phyloP scores from a whole-genome alignment of 2,113 vertebrate species.

The Cyanoliseus patagonus region DNA sequence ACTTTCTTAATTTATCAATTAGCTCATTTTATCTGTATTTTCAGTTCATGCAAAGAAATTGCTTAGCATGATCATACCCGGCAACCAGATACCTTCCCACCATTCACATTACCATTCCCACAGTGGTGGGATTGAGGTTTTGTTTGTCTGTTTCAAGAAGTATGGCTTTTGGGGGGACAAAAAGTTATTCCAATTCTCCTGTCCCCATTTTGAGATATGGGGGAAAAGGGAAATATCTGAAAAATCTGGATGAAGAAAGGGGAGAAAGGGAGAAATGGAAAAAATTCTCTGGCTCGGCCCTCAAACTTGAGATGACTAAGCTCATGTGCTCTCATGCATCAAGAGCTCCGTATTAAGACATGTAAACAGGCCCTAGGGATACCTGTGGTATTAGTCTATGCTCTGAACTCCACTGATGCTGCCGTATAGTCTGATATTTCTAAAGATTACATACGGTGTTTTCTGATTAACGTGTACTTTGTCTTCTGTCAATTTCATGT shows the following conservation, averaged over 20 bases:
- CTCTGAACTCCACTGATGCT: background rate
- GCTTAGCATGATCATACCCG: background rate
- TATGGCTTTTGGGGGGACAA: background rate
- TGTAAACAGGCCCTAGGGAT: background rate
- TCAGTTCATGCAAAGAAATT: background rate
- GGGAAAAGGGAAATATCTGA: background rate
- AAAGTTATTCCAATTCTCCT: background rate
- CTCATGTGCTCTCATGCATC: background rate
- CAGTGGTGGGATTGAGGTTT: background rate
- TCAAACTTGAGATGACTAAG: background rate
- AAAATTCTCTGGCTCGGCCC: too few species aligned
- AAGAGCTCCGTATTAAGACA: background rate
- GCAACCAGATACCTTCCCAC: background rate
- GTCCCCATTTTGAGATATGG: background rate
- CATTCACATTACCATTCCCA: background rate
- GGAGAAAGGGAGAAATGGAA: background rate
- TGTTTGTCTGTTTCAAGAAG: background rate
- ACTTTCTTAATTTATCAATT: background rate
- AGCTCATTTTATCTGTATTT: background rate
- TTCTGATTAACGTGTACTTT: background rate
- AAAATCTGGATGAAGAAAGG: background rate
- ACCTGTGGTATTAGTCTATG: background rate
- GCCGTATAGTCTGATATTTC: background rate
- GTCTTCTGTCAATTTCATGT: background rate
- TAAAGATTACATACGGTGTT: background rate